phyloP scores from a whole-genome alignment of 2,113 vertebrate genomes.

The Crocuta crocuta region DNA sequence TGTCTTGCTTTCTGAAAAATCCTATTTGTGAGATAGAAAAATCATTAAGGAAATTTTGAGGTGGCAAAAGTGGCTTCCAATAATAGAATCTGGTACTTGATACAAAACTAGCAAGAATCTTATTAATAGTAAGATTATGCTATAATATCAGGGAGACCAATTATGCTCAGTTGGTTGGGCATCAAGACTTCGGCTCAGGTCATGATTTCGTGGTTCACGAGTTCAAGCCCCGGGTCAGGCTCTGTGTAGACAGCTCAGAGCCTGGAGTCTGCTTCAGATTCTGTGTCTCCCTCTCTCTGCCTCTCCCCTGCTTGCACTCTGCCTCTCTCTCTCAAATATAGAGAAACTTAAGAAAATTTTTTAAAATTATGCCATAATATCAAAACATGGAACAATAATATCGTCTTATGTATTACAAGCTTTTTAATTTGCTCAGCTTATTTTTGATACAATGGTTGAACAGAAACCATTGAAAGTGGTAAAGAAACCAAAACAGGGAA shows the following conservation, averaged over 20 bases:
- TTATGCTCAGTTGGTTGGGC: too few species aligned
- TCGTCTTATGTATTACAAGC: background rate
- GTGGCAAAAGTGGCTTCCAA: background rate
- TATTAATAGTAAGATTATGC: background rate
- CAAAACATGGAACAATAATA: background rate
- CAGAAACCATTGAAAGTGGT: background rate
- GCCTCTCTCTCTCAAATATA: too few species aligned
- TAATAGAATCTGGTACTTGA: background rate
- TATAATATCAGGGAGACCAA: background rate
- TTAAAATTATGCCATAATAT: background rate
- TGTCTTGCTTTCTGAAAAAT: background rate
- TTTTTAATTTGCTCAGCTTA: background rate
- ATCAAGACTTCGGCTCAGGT: too few species aligned
- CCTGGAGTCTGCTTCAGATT: too few species aligned
- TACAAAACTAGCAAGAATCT: background rate
- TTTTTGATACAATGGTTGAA: background rate
- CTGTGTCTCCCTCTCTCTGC: too few species aligned
- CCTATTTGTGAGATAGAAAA: background rate
- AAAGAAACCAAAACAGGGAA: background rate
- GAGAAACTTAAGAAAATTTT: too few species aligned
- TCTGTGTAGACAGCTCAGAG: too few species aligned
- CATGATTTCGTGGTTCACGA: too few species aligned
- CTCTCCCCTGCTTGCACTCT: too few species aligned
- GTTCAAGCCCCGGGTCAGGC: accelerated
- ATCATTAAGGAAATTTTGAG: background rate